Evolutionary conservation across 2,113 vertebrate species (phyloP).

Genomic region (Mastomys coucha): DNA sequence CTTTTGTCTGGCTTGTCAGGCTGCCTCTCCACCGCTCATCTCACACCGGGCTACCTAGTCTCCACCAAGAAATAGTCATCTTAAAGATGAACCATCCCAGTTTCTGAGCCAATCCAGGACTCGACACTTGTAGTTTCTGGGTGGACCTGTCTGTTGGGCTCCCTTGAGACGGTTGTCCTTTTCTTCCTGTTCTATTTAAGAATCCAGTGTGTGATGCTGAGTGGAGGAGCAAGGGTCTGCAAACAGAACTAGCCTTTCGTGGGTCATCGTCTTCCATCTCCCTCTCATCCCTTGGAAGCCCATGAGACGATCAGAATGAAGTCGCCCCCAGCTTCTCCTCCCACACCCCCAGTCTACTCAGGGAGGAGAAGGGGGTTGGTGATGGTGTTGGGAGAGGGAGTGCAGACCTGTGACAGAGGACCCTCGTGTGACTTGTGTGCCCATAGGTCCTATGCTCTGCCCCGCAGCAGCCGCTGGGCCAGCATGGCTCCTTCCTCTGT

Average conservation of each 20-base stretch:
- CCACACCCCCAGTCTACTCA: not conserved
- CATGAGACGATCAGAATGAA: too few species aligned
- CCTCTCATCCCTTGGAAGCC: too few species aligned
- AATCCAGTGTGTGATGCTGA: not conserved
- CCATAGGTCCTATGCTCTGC: rapidly evolving
- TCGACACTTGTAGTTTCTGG: not conserved
- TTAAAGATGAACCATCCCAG: constrained; percentile 63
- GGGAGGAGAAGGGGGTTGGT: not conserved
- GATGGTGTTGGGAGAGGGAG: not conserved
- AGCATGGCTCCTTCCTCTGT: not conserved
- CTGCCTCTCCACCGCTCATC: constrained; percentile 28
- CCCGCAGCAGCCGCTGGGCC: not conserved
- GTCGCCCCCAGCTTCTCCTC: too few species aligned
- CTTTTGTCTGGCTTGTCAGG: constrained; percentile 81
- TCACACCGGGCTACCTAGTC: not conserved
- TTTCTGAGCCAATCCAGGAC: constrained; percentile 53
- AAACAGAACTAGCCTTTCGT: not conserved
- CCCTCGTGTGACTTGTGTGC: rapidly evolving
- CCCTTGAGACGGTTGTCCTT: not conserved
- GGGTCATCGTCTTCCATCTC: not conserved
- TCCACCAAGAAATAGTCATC: constrained; percentile 66
- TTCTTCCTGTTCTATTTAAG: constrained; percentile 5
- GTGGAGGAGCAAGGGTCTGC: not conserved
- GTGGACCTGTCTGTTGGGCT: not conserved
- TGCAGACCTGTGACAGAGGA: not conserved